A percentile compares a stretch with the other conserved stretches of the same genome.
Evolutionary conservation across 2,888 invertebrate species (phyloP).

Genomic region (Lycia hirtaria): DNA sequence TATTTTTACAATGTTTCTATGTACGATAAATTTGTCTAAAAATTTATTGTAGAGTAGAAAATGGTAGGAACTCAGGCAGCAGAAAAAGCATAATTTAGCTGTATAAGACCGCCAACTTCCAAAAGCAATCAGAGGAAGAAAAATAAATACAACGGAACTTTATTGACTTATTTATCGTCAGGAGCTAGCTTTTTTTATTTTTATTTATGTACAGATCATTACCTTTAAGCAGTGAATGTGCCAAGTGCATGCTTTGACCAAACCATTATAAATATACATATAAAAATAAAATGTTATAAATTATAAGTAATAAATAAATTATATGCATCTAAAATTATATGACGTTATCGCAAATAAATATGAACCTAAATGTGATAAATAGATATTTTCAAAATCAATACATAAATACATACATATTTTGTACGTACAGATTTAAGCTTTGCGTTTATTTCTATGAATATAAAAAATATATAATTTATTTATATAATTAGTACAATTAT

Average conservation of each 20-base stretch:
- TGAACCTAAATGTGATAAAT: slow-evolving; percentile 10
- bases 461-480: slow-evolving; percentile 37
- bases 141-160: neutral
- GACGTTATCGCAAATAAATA: slow-evolving; percentile 27
- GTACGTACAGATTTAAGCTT: slow-evolving; percentile 53
- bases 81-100: neutral
- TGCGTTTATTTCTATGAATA: slow-evolving; percentile 57
- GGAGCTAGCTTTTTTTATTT: neutral
- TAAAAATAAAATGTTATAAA: slow-evolving; percentile 4
- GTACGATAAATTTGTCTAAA: neutral
- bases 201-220: neutral
- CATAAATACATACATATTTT: slow-evolving; percentile 12
- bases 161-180: neutral
- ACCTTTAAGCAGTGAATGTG: slow-evolving; percentile 62
- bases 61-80: neutral
- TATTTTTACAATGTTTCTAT: no score
- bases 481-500: slow-evolving; percentile 29
- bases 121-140: neutral
- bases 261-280: slow-evolving; percentile 37
- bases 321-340: slow-evolving; percentile 33
- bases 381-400: slow-evolving; percentile 6
- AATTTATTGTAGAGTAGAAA: neutral
- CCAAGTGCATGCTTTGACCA: slow-evolving; percentile 53
- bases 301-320: slow-evolving; percentile 20
- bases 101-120: neutral